phyloP scores from a whole-genome alignment of 53 echinoderm and acorn worm genomes.

The Paracentrotus lividus region DNA sequence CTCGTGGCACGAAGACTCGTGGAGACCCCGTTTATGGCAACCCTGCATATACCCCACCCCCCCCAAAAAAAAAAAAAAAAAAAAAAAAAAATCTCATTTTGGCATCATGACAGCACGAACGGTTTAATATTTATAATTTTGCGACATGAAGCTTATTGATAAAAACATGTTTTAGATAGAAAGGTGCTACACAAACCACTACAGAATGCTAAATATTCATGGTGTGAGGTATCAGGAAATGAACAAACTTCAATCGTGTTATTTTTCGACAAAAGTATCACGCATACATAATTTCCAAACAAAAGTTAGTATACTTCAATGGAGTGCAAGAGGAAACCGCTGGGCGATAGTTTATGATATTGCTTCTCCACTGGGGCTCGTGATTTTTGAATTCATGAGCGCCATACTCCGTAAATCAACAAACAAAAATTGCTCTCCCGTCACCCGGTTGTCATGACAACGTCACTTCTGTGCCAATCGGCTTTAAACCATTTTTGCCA shows the following conservation, averaged over 20 bases:
- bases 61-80: too few species aligned
- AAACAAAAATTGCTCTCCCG: conserved; percentile 48
- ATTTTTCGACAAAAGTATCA: not conserved
- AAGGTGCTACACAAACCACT: conserved; percentile 1
- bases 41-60: too few species aligned
- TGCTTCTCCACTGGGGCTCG: not conserved
- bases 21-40: too few species aligned
- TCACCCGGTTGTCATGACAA: conserved; percentile 35
- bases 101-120: too few species aligned
- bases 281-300: not conserved
- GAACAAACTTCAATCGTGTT: not conserved
- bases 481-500: conserved; percentile 27
- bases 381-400: conserved; percentile 43
- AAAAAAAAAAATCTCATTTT: too few species aligned
- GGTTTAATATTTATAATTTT: not conserved
- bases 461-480: conserved; percentile 6
- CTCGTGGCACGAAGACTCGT: too few species aligned
- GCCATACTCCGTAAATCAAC: conserved; percentile 49
- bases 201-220: conserved; percentile 18
- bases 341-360: conserved; percentile 58
- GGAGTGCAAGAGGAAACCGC: not conserved
- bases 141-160: not conserved
- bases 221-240: not conserved
- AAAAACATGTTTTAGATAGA: not conserved
- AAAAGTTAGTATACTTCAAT: not conserved